Percentiles rank a stretch among this genome's conserved stretches.
phyloP scores from a whole-genome alignment of 2,797 vertebrate species.

The Euthynnus affinis region DNA sequence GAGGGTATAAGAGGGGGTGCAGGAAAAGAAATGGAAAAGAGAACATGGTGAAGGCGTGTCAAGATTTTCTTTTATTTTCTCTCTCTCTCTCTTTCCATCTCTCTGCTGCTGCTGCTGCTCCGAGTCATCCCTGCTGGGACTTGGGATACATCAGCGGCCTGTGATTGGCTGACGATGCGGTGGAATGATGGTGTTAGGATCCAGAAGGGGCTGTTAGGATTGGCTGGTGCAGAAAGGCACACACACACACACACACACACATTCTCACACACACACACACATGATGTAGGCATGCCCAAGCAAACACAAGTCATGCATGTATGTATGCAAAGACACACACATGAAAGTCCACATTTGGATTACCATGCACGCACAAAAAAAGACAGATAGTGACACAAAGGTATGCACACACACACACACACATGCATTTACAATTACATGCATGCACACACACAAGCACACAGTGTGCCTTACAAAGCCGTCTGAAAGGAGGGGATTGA shows the following conservation, averaged over 20 bases:
- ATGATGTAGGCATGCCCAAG: conserved; percentile 1
- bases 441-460: conserved; percentile 41
- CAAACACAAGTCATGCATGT: conserved; percentile 30
- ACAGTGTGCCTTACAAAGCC: conserved; percentile 46
- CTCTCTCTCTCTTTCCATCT: background rate
- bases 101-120: conserved; percentile 45
- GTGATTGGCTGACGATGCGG: conserved; percentile 77
- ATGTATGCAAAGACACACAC: conserved; percentile 11
- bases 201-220: conserved; percentile 64
- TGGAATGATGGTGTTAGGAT: conserved; percentile 81
- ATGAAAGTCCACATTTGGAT: background rate
- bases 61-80: conserved; percentile 31
- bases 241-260: conserved; percentile 22
- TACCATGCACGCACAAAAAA: background rate
- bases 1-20: background rate
- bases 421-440: conserved; percentile 34
- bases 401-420: background rate
- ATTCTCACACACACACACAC: conserved; percentile 11
- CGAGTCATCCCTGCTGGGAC: conserved; percentile 69
- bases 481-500: conserved; percentile 50
- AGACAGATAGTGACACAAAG: background rate
- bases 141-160: conserved; percentile 61
- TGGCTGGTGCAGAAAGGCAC: conserved; percentile 60
- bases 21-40: conserved; percentile 20
- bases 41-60: conserved; percentile 51